Conservation (phyloP, 30 jellyfish, hydroid and myxozoan genomes). For the Phacellophora camtschatica region DNA sequence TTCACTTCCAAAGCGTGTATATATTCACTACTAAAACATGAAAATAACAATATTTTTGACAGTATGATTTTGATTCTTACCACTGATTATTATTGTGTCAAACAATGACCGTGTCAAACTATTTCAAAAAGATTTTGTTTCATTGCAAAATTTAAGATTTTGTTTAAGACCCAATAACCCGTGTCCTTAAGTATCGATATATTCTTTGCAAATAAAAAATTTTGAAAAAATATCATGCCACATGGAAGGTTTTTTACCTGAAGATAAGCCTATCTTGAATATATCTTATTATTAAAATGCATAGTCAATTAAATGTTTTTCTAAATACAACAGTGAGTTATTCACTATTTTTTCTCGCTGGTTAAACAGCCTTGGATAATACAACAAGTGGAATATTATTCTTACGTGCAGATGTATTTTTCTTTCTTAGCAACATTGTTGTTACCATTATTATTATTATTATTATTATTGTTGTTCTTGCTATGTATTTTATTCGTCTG, state of each 20-base stretch:
- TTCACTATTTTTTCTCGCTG: slow-evolving; percentile 24
- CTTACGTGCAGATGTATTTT: not conserved
- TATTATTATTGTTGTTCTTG: not conserved
- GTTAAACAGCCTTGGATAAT: slow-evolving; percentile 48
- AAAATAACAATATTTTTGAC: no score
- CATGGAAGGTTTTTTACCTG: not conserved
- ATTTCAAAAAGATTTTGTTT: no score
- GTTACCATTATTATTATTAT: not conserved
- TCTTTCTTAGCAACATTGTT: not conserved
- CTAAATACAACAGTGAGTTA: not conserved
- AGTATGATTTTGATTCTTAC: no score
- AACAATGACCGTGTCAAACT: no score
- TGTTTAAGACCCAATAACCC: no score
- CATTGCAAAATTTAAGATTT: no score
- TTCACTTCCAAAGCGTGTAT: no score
- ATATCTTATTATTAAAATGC: not conserved
- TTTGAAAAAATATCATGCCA: no score
- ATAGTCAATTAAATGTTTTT: not conserved
- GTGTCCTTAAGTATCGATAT: no score
- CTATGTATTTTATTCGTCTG: not conserved
- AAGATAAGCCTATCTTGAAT: not conserved
- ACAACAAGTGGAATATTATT: not conserved
- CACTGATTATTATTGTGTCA: no score
- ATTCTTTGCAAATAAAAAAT: no score
- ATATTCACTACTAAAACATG: no score